phyloP scores from a whole-genome alignment of 1,140 invertebrate genomes.

The Drosophila arawakana region DNA sequence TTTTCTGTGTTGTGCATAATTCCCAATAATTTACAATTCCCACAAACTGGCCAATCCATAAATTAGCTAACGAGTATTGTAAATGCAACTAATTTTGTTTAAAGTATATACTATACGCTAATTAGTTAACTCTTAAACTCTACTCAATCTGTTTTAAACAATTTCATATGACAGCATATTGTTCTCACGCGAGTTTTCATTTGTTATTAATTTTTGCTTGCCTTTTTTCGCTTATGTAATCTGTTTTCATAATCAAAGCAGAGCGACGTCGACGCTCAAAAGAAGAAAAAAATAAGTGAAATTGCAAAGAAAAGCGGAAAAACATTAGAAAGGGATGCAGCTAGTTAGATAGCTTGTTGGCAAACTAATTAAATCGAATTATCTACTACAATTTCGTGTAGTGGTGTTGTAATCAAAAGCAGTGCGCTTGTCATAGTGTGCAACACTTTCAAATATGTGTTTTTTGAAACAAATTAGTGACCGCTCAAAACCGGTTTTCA shows the following conservation, averaged over 20 bases:
- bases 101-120: conserved; percentile 20
- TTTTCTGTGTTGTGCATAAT: conserved; percentile 15
- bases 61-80: not conserved
- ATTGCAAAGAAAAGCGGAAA: conserved; percentile 69
- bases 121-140: conserved; percentile 14
- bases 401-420: conserved; percentile 33
- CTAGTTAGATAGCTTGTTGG: conserved; percentile 19
- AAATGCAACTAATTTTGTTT: not conserved
- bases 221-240: conserved; percentile 75
- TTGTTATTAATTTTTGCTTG: conserved; percentile 15
- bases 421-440: not conserved
- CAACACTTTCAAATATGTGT: conserved; percentile 50
- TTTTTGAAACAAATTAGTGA: conserved; percentile 26
- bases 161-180: conserved; percentile 25
- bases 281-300: conserved; percentile 45
- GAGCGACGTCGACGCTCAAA: conserved; percentile 31
- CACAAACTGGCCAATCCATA: not conserved
- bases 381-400: conserved; percentile 4
- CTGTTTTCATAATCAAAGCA: conserved; percentile 76
- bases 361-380: conserved; percentile 56
- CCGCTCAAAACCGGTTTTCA: conserved; percentile 60
- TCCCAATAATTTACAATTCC: not conserved
- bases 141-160: no score
- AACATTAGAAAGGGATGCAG: conserved; percentile 36
- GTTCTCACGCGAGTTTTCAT: conserved; percentile 55